Evolutionary conservation across 2,888 invertebrate species (phyloP), one percentile per base, ranked within the genome.

Genomic region (Blera fallax): DNA sequence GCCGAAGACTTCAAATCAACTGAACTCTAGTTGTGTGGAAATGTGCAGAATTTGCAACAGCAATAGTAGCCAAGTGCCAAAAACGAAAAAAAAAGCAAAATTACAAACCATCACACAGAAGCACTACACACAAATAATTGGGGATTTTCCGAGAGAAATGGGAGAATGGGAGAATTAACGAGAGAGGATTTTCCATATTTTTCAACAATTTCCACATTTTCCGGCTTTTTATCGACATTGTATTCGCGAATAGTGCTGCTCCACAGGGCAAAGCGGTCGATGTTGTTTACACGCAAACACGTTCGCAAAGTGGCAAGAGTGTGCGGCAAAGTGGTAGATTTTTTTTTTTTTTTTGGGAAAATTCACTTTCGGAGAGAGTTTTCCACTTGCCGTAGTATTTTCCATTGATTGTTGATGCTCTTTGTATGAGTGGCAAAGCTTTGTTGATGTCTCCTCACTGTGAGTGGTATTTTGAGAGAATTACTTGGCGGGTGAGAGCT

Each of bases 1-100:
- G 72, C 81, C 81, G 81, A 54, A 81, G 81, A 62, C 85, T 85
- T 85, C 76, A 81, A 81, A 77, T 85, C 85, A 81, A 85, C 85
- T 85, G 77, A 85, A 69, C 50, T 43, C 62, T 54, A 40, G 60
- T 80, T 69, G 69, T 40, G 70, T 74, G 67, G 58, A 70, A 80
- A 77, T 70, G 67, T 76, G 85, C 76, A 85, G 76, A 85, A 85
- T 76, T 85, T 77, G 81, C 85, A 81, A 76, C 76, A 70, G 60
- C 48, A 73, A 45, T 16, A 32, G 64, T 37, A 60, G 32, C 43
- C 29, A 45, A 34, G 62, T 83, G 82, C 78, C 78, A 83, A 83
- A 82, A 82, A 56, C n/a, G n/a, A n/a, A n/a, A n/a, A n/a, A n/a
- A n/a, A n/a, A n/a, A n/a, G n/a, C n/a, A 65, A 52, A 18, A 24